Base-by-base conservation (phyloP, 2,113 vertebrate species). In the Gymnogyps californianus region DNA sequence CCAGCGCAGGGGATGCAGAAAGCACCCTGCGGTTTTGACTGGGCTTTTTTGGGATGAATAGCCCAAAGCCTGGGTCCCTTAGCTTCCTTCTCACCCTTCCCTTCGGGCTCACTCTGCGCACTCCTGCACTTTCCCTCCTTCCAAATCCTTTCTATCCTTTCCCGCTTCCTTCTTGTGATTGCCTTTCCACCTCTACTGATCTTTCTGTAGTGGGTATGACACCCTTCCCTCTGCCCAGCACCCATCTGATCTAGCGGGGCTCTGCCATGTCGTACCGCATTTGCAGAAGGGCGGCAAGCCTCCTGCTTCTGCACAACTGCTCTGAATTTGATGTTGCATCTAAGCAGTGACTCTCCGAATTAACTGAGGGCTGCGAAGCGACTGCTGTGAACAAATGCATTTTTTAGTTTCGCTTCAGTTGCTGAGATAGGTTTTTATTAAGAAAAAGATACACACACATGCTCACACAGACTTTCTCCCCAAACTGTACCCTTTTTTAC, bases 161-260 rank as follows among this genome's bases (percentile, higher is more conserved):
- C 46, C 46, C 0, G 4, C 11, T 65, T 78, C 47, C 13, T 90
- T 70, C 61, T 62, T 47, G 40, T 65, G 40, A 46, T 47, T 79
- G 20, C 25, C 46, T 76, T 90, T 91, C 51, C 52, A 54, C 49
- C 52, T 76, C 22, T 38, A 24, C 54, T 59, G 9, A 57, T 32
- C 36, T 54, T 78, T 85, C 61, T 66, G 38, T 28, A 16, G 4
- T 28, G 28, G 10, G 5, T 65, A 34, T 24, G 51, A 61, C 54
- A 71, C 11, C 8, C 10, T 59, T 82, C 62, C 74, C 38, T 82
- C 46, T 87, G 46, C 69, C 31, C 1, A 0, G 10, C 51, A 49
- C 12, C 26, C 1, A 0, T 18, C 38, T 67, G 52, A 20, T 62
- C 34, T 52, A 52, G 51, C 0, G 0, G n/a, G 55, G 32, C 72